Evolutionary conservation across 2,888 invertebrate genomes (phyloP), one percentile per base, ranked within the genome.

Genomic region (Matsumyia berberina): DNA sequence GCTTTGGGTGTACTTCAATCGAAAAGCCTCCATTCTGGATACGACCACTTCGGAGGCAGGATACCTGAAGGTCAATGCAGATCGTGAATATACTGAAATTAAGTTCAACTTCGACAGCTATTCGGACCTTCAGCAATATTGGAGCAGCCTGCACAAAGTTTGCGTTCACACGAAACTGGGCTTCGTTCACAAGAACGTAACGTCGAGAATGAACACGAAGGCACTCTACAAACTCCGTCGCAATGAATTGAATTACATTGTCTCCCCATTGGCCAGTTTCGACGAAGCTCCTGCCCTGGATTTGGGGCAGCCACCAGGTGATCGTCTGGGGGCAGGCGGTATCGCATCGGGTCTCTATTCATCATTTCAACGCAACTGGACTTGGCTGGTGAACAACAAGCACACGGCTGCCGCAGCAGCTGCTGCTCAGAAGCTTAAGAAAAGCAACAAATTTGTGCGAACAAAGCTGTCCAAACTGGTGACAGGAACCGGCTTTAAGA

Each of bases 1-100:
- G 94, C 89, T 95, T 94, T 92, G 93, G 95, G n/a, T 96, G 5
- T 96, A 94, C 88, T 73, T 96, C 0, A 96, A 96, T 89, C 92
- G 92, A 2, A 92, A 92, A 19, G 94, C 94, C 0, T 91, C 93
- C 39, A 87, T 96, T 3, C 88, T 94, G 72, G 95, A 96, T 88
- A 96, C 96, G 0, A 94, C 93, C 0, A 91, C 93, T 0, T 94
- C 94, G 0, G 92, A 93, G 0, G 93, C 93, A 0, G 94, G 94
- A 7, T 96, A 95, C 88, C 92, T 94, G 86, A 92, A 93, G 83
- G 91, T 95, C 0, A 93, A 94, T 42, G 55, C 88, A 0, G 92
- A 94, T 3, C 93, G 93, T 44, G 91, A 91, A 1, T 96, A 96
- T 88, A 92, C 93, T 0, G 88, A 90, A n/a, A 90, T 93, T 0